Evolutionary conservation across 2,113 vertebrate genomes (phyloP).

Genomic region (Cervus canadensis): DNA sequence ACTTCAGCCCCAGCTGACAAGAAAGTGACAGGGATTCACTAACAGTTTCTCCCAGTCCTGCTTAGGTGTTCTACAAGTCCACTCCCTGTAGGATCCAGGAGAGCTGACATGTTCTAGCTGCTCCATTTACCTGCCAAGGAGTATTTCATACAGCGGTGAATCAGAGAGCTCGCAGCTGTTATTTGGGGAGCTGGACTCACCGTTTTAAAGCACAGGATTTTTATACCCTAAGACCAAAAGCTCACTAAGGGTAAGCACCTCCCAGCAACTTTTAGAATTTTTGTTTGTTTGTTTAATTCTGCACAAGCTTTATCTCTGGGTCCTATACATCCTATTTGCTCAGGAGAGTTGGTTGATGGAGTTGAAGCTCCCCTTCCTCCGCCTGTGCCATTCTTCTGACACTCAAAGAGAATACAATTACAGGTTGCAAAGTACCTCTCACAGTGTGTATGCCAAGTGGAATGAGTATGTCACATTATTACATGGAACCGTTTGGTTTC

Average conservation of each 20-base stretch:
- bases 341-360: not conserved
- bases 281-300: not conserved
- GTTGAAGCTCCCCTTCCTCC: not conserved
- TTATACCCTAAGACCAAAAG: not conserved
- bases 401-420: not conserved
- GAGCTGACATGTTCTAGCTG: not conserved
- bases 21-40: not conserved
- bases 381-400: not conserved
- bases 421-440: not conserved
- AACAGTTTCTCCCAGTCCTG: not conserved
- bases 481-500: not conserved
- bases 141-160: not conserved
- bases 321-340: not conserved
- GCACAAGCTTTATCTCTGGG: not conserved
- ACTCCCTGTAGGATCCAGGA: not conserved
- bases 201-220: not conserved
- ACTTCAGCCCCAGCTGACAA: not conserved
- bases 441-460: accelerated
- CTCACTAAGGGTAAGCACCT: not conserved
- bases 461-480: not conserved
- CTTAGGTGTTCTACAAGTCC: not conserved
- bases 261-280: not conserved
- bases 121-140: not conserved
- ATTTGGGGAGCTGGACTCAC: not conserved
- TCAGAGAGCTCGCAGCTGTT: not conserved